phyloP scores from a whole-genome alignment of 2,888 invertebrate genomes.

The Melangyna quadrimaculata region DNA sequence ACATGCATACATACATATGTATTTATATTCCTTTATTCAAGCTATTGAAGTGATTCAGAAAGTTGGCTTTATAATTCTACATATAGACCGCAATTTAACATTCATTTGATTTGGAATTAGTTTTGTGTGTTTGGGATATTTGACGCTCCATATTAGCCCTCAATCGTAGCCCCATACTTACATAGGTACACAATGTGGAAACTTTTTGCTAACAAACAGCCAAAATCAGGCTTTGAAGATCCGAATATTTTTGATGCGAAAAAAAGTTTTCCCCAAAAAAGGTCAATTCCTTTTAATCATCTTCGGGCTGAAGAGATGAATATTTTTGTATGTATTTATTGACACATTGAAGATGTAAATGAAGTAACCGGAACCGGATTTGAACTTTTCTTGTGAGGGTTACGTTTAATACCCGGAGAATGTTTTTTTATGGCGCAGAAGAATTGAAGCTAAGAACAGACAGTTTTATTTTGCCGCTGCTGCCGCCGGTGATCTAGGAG shows the following conservation, averaged over 20 bases:
- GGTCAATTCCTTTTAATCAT: slow-evolving; percentile 4
- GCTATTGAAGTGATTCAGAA: slow-evolving; percentile 13
- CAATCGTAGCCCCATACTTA: not conserved
- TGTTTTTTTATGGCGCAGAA: not conserved
- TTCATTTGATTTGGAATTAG: slow-evolving; percentile 32
- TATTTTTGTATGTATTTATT: slow-evolving; percentile 12
- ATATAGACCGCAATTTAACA: slow-evolving; percentile 17
- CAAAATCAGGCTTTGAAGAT: slow-evolving; percentile 7
- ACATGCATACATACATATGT: not conserved
- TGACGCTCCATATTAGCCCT: slow-evolving; percentile 5
- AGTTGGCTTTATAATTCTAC: slow-evolving; percentile 12
- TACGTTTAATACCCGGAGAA: not conserved
- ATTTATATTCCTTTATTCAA: not conserved
- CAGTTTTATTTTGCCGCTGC: no score
- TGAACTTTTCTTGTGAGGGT: not conserved
- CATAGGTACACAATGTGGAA: slow-evolving; percentile 2
- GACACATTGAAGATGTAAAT: slow-evolving; percentile 2
- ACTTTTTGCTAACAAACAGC: slow-evolving; percentile 9
- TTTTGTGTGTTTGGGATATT: slow-evolving; percentile 28
- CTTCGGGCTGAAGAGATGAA: not conserved
- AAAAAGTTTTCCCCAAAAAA: slow-evolving; percentile 1
- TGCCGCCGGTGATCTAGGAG: not conserved
- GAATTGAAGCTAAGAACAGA: not conserved
- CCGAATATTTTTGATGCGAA: not conserved
- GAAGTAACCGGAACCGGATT: slow-evolving; percentile 25